phyloP scores from a whole-genome alignment of 2,888 invertebrate species.

The Sepioteuthis lessoniana region DNA sequence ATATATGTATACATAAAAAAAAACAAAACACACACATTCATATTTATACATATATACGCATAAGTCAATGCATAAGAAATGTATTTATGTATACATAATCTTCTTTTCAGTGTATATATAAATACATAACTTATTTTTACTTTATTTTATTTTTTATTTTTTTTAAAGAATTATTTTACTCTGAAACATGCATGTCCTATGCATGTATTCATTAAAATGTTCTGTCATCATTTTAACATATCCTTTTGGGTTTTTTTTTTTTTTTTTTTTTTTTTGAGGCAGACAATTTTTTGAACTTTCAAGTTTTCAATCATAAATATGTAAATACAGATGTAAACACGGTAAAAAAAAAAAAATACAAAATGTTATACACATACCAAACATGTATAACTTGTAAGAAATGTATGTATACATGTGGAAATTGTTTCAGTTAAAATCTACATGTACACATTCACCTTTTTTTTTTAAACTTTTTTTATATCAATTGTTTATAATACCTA shows the following conservation, averaged over 20 bases:
- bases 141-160: no score
- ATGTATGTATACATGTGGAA: neutral
- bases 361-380: neutral
- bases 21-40: neutral
- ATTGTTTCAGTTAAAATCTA: neutral
- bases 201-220: neutral
- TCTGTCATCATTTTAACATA: neutral
- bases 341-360: neutral
- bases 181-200: neutral
- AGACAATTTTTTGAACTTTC: neutral
- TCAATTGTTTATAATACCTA: neutral
- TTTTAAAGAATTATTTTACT: neutral
- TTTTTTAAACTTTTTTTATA: neutral
- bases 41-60: conserved; percentile 4
- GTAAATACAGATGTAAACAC: neutral
- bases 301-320: neutral
- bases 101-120: neutral
- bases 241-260: neutral
- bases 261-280: neutral
- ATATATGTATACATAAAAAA: neutral
- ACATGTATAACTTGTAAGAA: neutral
- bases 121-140: neutral
- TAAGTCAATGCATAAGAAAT: neutral
- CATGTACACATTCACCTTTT: neutral
- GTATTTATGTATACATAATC: neutral